A percentile compares a stretch with the other conserved stretches of the same genome.
phyloP scores from a whole-genome alignment of 2,888 invertebrate genomes.

The Tryphoninae sp. region DNA sequence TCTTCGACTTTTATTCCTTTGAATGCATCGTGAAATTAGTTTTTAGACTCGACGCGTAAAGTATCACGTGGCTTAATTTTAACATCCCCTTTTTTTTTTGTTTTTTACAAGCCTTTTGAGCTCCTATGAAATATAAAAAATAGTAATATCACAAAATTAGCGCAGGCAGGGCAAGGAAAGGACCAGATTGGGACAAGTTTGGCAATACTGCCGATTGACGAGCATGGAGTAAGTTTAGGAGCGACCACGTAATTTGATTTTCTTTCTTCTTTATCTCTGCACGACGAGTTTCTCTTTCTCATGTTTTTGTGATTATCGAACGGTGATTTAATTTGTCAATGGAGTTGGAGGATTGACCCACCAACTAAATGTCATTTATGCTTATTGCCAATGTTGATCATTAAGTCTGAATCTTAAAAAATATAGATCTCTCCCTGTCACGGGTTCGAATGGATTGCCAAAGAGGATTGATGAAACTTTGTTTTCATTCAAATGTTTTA shows the following conservation, averaged over 20 bases:
- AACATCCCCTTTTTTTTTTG: constrained; percentile 37
- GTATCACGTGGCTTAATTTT: constrained; percentile 68
- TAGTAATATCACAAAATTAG: constrained; percentile 80
- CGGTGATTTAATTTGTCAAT: constrained; percentile 48
- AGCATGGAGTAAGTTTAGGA: constrained; percentile 70
- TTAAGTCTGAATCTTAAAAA: constrained; percentile 42
- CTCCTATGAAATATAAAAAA: constrained; percentile 78
- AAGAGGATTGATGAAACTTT: constrained; percentile 48
- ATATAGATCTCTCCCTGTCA: constrained; percentile 14
- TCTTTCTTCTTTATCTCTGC: constrained; percentile 31
- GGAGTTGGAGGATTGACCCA: constrained; percentile 8
- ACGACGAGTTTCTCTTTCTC: constrained; percentile 30
- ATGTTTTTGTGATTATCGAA: constrained; percentile 42
- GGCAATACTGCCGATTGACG: constrained; percentile 64
- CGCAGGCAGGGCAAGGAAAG: constrained; percentile 78
- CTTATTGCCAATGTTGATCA: constrained; percentile 48
- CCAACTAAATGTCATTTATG: constrained; percentile 31
- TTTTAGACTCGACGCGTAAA: constrained; percentile 61
- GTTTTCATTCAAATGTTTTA: constrained; percentile 1
- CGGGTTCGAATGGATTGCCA: constrained; percentile 21
- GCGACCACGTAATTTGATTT: constrained; percentile 70
- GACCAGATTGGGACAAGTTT: constrained; percentile 72
- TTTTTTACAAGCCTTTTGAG: constrained; percentile 67
- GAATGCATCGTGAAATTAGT: constrained; percentile 52
- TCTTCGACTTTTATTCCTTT: constrained; percentile 40